Conservation (phyloP, 2,888 invertebrate genomes). For the Ischnus inquisitorius region DNA sequence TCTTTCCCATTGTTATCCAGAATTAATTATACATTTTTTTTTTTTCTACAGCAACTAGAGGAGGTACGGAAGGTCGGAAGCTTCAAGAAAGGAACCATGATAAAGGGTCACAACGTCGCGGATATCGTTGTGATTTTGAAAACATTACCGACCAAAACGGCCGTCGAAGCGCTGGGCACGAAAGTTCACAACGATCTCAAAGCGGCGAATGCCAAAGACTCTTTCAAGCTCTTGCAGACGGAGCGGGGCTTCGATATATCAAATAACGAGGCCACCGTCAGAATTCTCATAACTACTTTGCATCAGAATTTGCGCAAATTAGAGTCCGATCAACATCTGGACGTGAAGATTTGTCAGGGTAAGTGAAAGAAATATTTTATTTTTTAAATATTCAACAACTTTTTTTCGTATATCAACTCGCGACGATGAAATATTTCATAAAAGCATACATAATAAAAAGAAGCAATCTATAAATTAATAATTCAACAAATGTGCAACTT, state of each 20-base stretch:
- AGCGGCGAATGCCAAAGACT: slow-evolving; percentile 89
- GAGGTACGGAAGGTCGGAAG: slow-evolving; percentile 99
- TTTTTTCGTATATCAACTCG: too few relatives aligned
- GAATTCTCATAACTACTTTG: slow-evolving; percentile 96
- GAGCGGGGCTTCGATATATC: slow-evolving; percentile 96
- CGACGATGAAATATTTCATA: too few relatives aligned
- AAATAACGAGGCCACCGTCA: slow-evolving; percentile 93
- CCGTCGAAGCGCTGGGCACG: slow-evolving; percentile 96
- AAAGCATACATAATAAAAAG: too few relatives aligned
- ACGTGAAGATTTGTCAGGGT: slow-evolving; percentile 87
- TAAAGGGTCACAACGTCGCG: slow-evolving; percentile 97
- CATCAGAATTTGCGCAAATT: slow-evolving; percentile 97
- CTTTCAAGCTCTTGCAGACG: slow-evolving; percentile 87
- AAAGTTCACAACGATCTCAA: slow-evolving; percentile 96
- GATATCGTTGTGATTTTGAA: slow-evolving; percentile 99
- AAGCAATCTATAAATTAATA: too few relatives aligned
- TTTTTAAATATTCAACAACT: neutral
- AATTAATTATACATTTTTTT: neutral
- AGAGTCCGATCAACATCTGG: slow-evolving; percentile 93
- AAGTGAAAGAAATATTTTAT: too few relatives aligned
- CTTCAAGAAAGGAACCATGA: slow-evolving; percentile 99
- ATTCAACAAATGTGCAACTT: too few relatives aligned
- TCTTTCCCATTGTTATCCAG: neutral
- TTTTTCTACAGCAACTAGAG: slow-evolving; percentile 90
- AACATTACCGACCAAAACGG: slow-evolving; percentile 97